phyloP scores from a whole-genome alignment of 2,888 invertebrate genomes.

The Megamerina dolium region DNA sequence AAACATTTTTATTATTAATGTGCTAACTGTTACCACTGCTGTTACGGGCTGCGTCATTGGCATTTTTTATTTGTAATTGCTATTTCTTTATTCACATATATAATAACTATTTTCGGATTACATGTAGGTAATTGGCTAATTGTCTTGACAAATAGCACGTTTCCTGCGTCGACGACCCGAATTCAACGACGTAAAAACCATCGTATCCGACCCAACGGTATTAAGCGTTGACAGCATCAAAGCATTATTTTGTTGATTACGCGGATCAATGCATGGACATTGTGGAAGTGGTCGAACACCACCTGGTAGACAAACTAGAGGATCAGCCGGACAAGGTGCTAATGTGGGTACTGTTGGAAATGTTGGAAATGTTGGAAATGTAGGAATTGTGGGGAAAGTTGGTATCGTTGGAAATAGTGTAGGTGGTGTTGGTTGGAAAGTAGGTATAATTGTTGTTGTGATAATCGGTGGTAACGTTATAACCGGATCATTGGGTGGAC shows the following conservation, averaged over 20 bases:
- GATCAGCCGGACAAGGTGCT: slow-evolving; percentile 23
- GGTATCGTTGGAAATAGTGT: slow-evolving; percentile 16
- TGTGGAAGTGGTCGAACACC: slow-evolving; percentile 37
- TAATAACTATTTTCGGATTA: too few relatives aligned
- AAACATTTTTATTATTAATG: too few relatives aligned
- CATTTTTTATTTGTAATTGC: too few relatives aligned
- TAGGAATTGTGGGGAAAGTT: slow-evolving; percentile 21
- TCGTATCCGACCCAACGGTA: slow-evolving; percentile 30
- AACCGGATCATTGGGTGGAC: slow-evolving; percentile 37
- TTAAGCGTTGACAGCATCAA: not conserved
- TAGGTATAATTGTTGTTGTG: slow-evolving; percentile 21
- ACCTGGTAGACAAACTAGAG: slow-evolving; percentile 38
- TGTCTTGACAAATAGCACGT: too few relatives aligned
- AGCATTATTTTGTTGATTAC: slow-evolving; percentile 19
- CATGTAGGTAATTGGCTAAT: too few relatives aligned
- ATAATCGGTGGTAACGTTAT: slow-evolving; percentile 35
- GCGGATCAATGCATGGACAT: slow-evolving; percentile 48
- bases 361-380: slow-evolving; percentile 23
- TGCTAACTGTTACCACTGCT: too few relatives aligned
- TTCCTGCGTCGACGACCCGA: slow-evolving; percentile 24
- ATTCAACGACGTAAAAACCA: slow-evolving; percentile 34
- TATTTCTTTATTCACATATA: too few relatives aligned
- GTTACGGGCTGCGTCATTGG: too few relatives aligned
- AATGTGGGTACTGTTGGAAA: slow-evolving; percentile 21
- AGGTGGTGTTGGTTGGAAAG: slow-evolving; percentile 16